Percentiles rank a stretch among this genome's conserved stretches.
Evolutionary conservation across 2,113 vertebrate genomes (phyloP).

Genomic region (Pardalotus punctatus): DNA sequence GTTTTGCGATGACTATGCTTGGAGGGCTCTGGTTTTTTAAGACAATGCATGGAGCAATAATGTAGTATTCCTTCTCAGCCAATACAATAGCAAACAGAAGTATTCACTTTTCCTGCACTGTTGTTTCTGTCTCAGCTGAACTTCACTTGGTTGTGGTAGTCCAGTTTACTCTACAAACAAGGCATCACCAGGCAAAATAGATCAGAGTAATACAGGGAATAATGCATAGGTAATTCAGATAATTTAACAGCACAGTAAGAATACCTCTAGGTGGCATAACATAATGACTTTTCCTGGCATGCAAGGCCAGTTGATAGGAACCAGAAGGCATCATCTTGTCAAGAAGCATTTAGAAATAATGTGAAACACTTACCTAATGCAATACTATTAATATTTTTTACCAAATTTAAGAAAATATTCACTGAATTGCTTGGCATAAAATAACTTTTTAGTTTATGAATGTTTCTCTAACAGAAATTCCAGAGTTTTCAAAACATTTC

Average conservation of each 20-base stretch:
- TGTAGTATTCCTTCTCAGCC: background rate
- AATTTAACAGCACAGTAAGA: background rate
- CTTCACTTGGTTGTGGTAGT: background rate
- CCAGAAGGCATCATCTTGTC: background rate
- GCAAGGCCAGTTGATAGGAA: background rate
- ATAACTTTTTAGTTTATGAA: background rate
- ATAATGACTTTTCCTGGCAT: background rate
- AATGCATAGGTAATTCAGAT: background rate
- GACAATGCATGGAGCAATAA: background rate
- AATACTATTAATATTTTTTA: background rate
- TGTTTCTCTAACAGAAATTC: background rate
- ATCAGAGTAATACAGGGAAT: background rate
- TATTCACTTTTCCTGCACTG: background rate
- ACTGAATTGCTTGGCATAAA: background rate
- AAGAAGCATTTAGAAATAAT: background rate
- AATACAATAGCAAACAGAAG: background rate
- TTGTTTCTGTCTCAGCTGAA: background rate
- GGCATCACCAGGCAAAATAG: background rate
- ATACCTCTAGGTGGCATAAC: conserved; percentile 2
- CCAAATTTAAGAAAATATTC: background rate
- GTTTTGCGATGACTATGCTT: background rate
- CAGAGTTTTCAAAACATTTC: background rate
- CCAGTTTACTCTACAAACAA: background rate
- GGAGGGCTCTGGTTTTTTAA: background rate
- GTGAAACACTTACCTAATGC: background rate